phyloP scores from a whole-genome alignment of 1,140 invertebrate genomes.

The Carposina sasakii region DNA sequence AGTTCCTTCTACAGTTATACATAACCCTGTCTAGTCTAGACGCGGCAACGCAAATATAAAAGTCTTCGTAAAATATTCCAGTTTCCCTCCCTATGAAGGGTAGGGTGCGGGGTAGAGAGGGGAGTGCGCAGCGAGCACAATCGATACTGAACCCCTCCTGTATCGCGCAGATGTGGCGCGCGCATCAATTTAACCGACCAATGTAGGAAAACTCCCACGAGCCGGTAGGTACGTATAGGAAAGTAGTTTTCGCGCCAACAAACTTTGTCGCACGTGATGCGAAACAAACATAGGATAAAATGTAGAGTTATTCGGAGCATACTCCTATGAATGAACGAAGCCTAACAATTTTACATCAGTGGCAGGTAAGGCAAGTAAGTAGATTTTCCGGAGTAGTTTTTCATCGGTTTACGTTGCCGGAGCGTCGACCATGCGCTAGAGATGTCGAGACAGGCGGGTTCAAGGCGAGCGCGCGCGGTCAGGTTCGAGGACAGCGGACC shows the following conservation, averaged over 20 bases:
- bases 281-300: no score
- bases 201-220: background rate
- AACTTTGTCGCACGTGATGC: no score
- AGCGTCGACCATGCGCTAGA: slow-evolving; percentile 36
- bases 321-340: no score
- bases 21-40: slow-evolving; percentile 30
- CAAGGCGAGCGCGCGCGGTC: slow-evolving; percentile 67
- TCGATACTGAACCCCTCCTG: slow-evolving; percentile 56
- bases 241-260: slow-evolving; percentile 47
- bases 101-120: slow-evolving; percentile 33
- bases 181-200: slow-evolving; percentile 38
- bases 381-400: slow-evolving; percentile 38
- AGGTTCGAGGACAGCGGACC: slow-evolving; percentile 70
- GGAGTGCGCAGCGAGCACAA: slow-evolving; percentile 34
- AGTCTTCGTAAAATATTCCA: slow-evolving; percentile 44
- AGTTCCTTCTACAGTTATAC: no score
- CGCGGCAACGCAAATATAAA: slow-evolving; percentile 32
- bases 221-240: no score
- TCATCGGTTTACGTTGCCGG: slow-evolving; percentile 31
- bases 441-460: slow-evolving; percentile 51
- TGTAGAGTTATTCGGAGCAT: no score
- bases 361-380: no score
- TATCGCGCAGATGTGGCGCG: slow-evolving; percentile 37
- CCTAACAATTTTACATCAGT: no score
- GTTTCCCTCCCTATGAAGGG: slow-evolving; percentile 48